Conservation (phyloP, 2,797 vertebrate genomes). For the Selene dorsalis region DNA sequence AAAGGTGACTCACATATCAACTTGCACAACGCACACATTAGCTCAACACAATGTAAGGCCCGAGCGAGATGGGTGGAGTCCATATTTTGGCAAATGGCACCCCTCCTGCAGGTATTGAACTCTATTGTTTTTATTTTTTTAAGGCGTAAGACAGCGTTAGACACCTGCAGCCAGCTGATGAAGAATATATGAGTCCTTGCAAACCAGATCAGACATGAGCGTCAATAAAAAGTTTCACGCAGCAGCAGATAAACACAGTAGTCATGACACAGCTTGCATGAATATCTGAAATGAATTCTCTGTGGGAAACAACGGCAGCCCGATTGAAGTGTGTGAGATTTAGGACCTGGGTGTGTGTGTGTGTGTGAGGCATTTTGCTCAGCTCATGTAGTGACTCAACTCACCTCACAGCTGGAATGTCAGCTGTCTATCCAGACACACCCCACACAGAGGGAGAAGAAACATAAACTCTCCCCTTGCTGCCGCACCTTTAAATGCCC, state of each 20-base stretch:
- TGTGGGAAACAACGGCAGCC: slow-evolving; percentile 66
- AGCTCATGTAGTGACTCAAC: slow-evolving; percentile 79
- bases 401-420: slow-evolving; percentile 86
- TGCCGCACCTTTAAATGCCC: slow-evolving; percentile 70
- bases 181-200: slow-evolving; percentile 1
- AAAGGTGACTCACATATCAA: slow-evolving; percentile 63
- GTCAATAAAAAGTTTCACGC: slow-evolving; percentile 24
- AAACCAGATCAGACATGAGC: slow-evolving; percentile 31
- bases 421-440: slow-evolving; percentile 84
- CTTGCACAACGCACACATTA: slow-evolving; percentile 66
- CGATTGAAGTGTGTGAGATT: slow-evolving; percentile 74
- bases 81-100: slow-evolving; percentile 6
- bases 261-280: slow-evolving; percentile 56
- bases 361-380: slow-evolving; percentile 78
- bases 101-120: background rate
- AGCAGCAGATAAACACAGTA: slow-evolving; percentile 45
- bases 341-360: slow-evolving; percentile 82
- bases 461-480: slow-evolving; percentile 69
- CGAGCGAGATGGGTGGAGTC: slow-evolving; percentile 46
- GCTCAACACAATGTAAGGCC: slow-evolving; percentile 46
- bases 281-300: slow-evolving; percentile 50
- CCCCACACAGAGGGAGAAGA: slow-evolving; percentile 71
- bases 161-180: slow-evolving; percentile 22
- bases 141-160: slow-evolving; percentile 10
- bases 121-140: slow-evolving; percentile 22